A percentile compares a stretch with the other conserved stretches of the same genome.
Conservation (phyloP, 2,797 vertebrate genomes). For the Kryptopterus vitreolus region DNA sequence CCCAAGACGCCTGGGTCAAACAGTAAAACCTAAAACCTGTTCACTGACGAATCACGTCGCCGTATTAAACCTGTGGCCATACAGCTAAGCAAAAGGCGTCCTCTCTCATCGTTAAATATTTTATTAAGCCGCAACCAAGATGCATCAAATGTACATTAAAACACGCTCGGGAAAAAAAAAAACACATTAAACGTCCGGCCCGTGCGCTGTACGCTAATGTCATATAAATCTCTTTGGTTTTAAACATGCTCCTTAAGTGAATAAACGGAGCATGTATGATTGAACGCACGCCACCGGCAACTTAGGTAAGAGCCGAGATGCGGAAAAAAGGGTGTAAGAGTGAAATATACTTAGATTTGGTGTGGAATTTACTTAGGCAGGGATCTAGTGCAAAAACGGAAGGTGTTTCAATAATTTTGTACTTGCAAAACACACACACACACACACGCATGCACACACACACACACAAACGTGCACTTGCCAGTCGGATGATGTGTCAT, state of each 20-base stretch:
- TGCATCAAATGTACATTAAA: constrained; percentile 32
- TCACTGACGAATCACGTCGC: background rate
- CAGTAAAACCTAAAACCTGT: too few relatives aligned
- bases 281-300: constrained; percentile 69
- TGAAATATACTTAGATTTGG: constrained; percentile 63
- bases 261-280: constrained; percentile 68
- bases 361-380: constrained; percentile 65
- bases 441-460: background rate
- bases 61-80: constrained; percentile 11
- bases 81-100: background rate
- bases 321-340: constrained; percentile 8
- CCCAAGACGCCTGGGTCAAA: too few relatives aligned
- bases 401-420: constrained; percentile 71
- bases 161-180: constrained; percentile 36
- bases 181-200: constrained; percentile 42
- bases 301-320: constrained; percentile 71
- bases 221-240: constrained; percentile 35
- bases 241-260: constrained; percentile 66
- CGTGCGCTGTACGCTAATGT: constrained; percentile 53
- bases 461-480: background rate
- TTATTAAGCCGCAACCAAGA: constrained; percentile 30
- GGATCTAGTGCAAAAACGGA: constrained; percentile 67
- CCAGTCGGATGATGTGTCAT: too few relatives aligned
- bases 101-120: constrained; percentile 38
- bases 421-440: background rate